Evolutionary conservation across 2,113 vertebrate genomes (phyloP).

Genomic region (Gasterosteus nipponicus): DNA sequence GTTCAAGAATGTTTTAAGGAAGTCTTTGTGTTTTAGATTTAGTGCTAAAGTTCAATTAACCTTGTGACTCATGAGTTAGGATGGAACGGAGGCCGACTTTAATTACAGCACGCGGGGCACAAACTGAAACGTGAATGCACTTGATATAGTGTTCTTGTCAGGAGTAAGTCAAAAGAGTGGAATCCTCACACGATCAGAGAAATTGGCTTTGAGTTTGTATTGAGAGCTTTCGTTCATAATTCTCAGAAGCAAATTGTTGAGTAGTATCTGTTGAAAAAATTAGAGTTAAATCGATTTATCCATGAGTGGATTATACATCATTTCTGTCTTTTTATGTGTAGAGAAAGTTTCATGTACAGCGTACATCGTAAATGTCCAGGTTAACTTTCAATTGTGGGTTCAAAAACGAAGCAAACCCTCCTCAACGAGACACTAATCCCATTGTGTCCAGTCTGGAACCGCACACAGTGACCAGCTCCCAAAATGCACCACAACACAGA

Average conservation of each 20-base stretch:
- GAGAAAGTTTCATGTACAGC: neutral
- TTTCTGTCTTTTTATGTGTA: neutral
- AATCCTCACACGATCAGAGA: conserved; percentile 14
- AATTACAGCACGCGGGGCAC: conserved; percentile 63
- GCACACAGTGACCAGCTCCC: conserved; percentile 16
- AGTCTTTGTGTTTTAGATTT: conserved; percentile 74
- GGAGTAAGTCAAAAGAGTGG: conserved; percentile 34
- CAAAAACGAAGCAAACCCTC: conserved; percentile 3
- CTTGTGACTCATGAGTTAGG: conserved; percentile 58
- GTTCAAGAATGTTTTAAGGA: conserved; percentile 78
- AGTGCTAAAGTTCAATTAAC: conserved; percentile 72
- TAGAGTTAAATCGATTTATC: neutral
- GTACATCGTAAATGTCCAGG: neutral
- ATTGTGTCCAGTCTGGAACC: conserved; percentile 12
- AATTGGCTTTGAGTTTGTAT: conserved; percentile 17
- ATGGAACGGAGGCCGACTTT: conserved; percentile 52
- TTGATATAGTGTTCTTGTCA: conserved; percentile 62
- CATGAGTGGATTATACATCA: neutral
- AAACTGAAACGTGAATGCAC: conserved; percentile 48
- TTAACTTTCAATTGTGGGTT: neutral
- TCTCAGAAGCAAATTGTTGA: neutral
- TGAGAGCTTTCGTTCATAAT: conserved; percentile 13
- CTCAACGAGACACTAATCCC: conserved; percentile 3
- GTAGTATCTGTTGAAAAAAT: neutral
- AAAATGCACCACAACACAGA: neutral